A percentile compares a stretch with the other conserved stretches of the same genome.
phyloP scores from a whole-genome alignment of 2,888 invertebrate species.

The Heliothis peltigera region DNA sequence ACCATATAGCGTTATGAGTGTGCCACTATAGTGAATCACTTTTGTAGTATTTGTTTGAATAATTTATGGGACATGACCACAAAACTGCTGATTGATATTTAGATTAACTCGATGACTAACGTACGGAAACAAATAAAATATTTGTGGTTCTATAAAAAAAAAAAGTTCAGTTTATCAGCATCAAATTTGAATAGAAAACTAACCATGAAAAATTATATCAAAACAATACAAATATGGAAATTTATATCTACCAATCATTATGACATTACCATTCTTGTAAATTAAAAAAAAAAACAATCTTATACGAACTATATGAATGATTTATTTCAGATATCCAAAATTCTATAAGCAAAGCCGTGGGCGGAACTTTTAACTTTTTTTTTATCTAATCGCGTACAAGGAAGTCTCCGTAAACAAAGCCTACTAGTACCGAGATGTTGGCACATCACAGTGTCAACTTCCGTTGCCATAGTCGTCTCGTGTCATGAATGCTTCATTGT shows the following conservation, averaged over 20 bases:
- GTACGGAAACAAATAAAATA: neutral
- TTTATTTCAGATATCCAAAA: neutral
- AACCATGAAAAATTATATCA: no score
- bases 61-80: slow-evolving; percentile 1
- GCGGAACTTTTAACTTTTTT: slow-evolving; percentile 24
- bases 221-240: no score
- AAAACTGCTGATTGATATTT: slow-evolving; percentile 26
- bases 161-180: no score
- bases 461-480: slow-evolving; percentile 71
- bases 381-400: slow-evolving; percentile 59
- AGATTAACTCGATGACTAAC: slow-evolving; percentile 17
- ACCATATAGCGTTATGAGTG: neutral
- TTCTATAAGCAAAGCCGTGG: slow-evolving; percentile 26
- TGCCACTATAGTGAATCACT: slow-evolving; percentile 5
- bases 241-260: no score
- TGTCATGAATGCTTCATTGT: slow-evolving; percentile 72
- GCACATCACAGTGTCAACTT: slow-evolving; percentile 78
- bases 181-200: no score
- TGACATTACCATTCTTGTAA: no score
- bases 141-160: neutral
- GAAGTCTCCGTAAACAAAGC: slow-evolving; percentile 68
- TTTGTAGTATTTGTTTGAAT: neutral
- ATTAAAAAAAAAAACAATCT: no score
- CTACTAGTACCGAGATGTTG: slow-evolving; percentile 62
- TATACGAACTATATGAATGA: no score